Conservation (phyloP, 1,140 invertebrate species). For the Dendrolimus punctatus region DNA sequence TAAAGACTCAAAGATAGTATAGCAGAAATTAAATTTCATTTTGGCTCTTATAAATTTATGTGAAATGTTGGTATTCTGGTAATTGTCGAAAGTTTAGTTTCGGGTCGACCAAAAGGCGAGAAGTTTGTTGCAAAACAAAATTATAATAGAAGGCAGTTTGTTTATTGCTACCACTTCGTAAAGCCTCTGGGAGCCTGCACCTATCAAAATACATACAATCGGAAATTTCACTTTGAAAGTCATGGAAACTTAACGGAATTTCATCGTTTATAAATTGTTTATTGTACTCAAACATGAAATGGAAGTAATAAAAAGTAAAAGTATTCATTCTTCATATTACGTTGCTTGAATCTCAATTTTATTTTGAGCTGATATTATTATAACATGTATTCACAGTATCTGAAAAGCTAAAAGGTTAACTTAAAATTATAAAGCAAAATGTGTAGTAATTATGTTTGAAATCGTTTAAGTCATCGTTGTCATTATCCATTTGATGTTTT, state of each 20-base stretch:
- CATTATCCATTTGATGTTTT: too few species aligned
- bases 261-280: slow-evolving; percentile 32
- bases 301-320: too few species aligned
- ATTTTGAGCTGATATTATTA: too few species aligned
- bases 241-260: slow-evolving; percentile 33
- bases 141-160: slow-evolving; percentile 44
- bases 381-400: too few species aligned
- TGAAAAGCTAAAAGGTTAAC: too few species aligned
- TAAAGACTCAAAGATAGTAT: slow-evolving; percentile 11
- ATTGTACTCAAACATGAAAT: slow-evolving; percentile 6
- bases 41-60: slow-evolving; percentile 31
- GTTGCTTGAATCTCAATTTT: too few species aligned
- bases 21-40: slow-evolving; percentile 34
- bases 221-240: slow-evolving; percentile 43
- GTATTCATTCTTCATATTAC: too few species aligned
- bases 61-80: slow-evolving; percentile 29
- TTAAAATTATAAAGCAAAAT: too few species aligned
- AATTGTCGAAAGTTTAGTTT: slow-evolving; percentile 37
- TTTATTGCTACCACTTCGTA: slow-evolving; percentile 35
- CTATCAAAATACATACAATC: slow-evolving; percentile 46
- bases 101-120: slow-evolving; percentile 25
- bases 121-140: slow-evolving; percentile 54
- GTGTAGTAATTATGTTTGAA: too few species aligned
- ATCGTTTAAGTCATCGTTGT: too few species aligned
- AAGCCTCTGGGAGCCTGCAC: slow-evolving; percentile 25